A percentile compares a stretch with the other conserved stretches of the same genome.
These are phyloP conservation scores for Isotomurus palustris DNA, from an alignment of 2,888 invertebrate species.

Conservation along the genomic window DNA sequence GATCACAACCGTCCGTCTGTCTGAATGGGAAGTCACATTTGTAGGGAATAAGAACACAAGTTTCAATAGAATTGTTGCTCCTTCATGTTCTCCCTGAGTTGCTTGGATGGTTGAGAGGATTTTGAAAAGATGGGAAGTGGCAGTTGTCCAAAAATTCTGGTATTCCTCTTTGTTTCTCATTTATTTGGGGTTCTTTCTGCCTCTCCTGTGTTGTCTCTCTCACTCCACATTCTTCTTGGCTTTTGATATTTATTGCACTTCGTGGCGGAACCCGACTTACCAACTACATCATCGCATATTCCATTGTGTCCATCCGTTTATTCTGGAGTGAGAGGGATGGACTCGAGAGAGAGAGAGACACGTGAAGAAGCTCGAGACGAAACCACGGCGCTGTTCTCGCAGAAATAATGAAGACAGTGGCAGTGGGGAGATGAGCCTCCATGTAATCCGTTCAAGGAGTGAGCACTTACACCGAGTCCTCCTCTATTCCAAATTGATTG, in stretches of 20 bases:
- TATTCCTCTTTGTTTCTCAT: constrained; percentile 7
- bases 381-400: neutral
- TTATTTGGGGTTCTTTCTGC: too few relatives aligned
- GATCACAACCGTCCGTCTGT: constrained; percentile 1
- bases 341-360: neutral
- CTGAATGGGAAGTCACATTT: neutral
- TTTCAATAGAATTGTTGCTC: neutral
- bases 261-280: neutral
- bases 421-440: neutral
- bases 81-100: too few relatives aligned
- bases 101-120: neutral
- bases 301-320: too few relatives aligned
- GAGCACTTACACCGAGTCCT: constrained; percentile 10
- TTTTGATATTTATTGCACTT: constrained; percentile 10
- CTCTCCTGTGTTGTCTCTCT: neutral
- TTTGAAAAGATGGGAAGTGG: constrained; percentile 1
- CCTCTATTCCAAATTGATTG: constrained; percentile 9
- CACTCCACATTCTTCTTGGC: neutral
- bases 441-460: constrained; percentile 9
- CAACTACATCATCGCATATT: neutral
- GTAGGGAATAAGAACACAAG: neutral
- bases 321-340: neutral
- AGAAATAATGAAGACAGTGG: constrained; percentile 1
- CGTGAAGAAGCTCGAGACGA: neutral
- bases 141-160: constrained; percentile 6